Evolutionary conservation across 1,140 invertebrate species (phyloP).

Genomic region (Saxidomus purpurata): DNA sequence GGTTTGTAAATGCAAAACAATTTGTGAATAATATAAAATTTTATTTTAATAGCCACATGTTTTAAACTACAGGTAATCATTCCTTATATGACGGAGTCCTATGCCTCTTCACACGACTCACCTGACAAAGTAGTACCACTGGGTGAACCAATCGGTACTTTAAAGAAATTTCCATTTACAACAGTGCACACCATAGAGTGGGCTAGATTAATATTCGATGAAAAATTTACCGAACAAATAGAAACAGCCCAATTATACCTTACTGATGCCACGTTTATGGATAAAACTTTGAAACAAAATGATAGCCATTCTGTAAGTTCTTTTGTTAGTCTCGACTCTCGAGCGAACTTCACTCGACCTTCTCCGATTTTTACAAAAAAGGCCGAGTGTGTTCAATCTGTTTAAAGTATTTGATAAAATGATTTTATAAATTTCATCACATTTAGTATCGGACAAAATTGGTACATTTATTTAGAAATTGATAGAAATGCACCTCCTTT

Average conservation of each 20-base stretch:
- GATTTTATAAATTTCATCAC: too few species aligned
- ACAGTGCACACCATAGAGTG: slow-evolving; percentile 99
- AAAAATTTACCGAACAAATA: slow-evolving; percentile 95
- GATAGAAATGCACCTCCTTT: too few species aligned
- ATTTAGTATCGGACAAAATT: too few species aligned
- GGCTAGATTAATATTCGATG: slow-evolving; percentile 98
- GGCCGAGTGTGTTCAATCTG: too few species aligned
- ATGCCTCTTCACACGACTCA: slow-evolving; percentile 99
- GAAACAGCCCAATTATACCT: slow-evolving; percentile 97
- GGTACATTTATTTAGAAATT: too few species aligned
- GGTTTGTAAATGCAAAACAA: too few species aligned
- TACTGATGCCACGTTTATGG: slow-evolving; percentile 92
- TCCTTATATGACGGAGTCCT: slow-evolving; percentile 96
- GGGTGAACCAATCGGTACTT: slow-evolving; percentile 99
- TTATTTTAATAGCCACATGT: too few species aligned
- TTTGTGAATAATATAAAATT: too few species aligned
- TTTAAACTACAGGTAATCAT: slow-evolving; percentile 94
- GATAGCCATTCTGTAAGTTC: slow-evolving; percentile 94
- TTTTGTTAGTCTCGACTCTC: too few species aligned
- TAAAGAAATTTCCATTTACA: slow-evolving; percentile 99
- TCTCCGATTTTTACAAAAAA: too few species aligned
- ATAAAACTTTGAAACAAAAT: slow-evolving; percentile 94
- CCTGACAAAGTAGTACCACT: slow-evolving; percentile 99
- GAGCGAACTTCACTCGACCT: too few species aligned
- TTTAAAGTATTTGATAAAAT: too few species aligned